These are phyloP conservation scores for Mormyrops attenuatus DNA, from an alignment of 2,797 vertebrate genomes.

Conservation along the genomic window DNA sequence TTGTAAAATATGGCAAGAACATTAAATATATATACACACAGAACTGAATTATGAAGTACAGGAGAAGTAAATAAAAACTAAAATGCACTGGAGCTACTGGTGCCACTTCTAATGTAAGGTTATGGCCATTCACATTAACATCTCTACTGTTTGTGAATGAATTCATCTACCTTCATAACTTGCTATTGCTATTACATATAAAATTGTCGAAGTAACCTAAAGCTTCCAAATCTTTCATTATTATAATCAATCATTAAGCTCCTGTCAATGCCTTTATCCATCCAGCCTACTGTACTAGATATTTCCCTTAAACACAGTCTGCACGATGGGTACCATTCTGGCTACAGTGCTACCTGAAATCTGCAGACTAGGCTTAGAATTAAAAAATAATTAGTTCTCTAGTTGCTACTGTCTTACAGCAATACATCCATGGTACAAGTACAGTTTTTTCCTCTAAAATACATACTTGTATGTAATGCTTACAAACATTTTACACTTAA, in stretches of 20 bases:
- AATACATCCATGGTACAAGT: neutral
- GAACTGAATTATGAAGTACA: neutral
- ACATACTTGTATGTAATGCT: neutral
- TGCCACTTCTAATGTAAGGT: neutral
- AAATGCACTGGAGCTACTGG: neutral
- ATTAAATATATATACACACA: constrained; percentile 17
- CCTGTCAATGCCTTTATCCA: neutral
- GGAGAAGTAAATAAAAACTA: neutral
- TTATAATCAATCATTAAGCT: neutral
- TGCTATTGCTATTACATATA: constrained; percentile 9
- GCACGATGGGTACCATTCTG: neutral
- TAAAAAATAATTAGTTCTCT: neutral
- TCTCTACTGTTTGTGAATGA: neutral
- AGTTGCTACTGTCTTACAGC: neutral
- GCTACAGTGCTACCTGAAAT: neutral
- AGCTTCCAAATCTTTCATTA: neutral
- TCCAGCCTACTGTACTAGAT: neutral
- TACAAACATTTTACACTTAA: neutral
- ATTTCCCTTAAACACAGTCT: neutral
- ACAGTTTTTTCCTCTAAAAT: constrained; percentile 12
- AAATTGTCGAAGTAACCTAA: neutral
- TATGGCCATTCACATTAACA: neutral
- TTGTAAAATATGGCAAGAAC: neutral
- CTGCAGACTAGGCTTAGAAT: neutral
- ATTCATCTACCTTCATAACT: neutral